Conservation (phyloP, 2,797 vertebrate species). For the Girardinus metallicus region DNA sequence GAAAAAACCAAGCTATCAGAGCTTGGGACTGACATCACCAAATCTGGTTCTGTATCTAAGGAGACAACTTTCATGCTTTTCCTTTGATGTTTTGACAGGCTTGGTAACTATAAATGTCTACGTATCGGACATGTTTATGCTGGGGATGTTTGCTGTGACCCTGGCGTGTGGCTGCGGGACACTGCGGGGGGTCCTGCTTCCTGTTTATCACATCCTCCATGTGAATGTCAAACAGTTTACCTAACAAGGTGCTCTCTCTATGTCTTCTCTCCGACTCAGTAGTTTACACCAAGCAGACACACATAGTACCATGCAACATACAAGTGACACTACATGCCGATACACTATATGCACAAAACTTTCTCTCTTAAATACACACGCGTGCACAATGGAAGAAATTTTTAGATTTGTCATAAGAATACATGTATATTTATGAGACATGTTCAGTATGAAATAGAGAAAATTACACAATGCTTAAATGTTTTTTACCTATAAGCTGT, state of each 20-base stretch:
- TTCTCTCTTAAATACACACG: not conserved
- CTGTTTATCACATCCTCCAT: conserved; percentile 80
- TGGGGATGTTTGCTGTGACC: conserved; percentile 75
- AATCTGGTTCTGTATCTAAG: conserved; percentile 37
- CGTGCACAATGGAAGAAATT: not conserved
- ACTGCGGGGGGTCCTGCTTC: conserved; percentile 73
- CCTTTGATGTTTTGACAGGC: conserved; percentile 70
- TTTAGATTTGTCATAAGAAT: not conserved
- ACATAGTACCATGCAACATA: not conserved
- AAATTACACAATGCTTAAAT: not conserved
- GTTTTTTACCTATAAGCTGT: not conserved
- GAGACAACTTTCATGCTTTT: conserved; percentile 43
- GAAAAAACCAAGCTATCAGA: conserved; percentile 14
- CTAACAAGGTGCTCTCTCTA: conserved; percentile 75
- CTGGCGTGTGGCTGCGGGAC: conserved; percentile 74
- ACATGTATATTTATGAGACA: not conserved
- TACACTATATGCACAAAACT: conserved; percentile 12
- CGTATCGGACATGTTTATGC: conserved; percentile 73
- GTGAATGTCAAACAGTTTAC: conserved; percentile 82
- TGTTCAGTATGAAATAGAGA: not conserved
- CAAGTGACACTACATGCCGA: conserved; percentile 5
- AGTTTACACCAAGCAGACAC: conserved; percentile 14
- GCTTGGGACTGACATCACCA: conserved; percentile 38
- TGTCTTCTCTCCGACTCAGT: conserved; percentile 56
- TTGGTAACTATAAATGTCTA: conserved; percentile 69